Conservation (phyloP, 2,888 invertebrate genomes). For the Drosophila meridiana region DNA sequence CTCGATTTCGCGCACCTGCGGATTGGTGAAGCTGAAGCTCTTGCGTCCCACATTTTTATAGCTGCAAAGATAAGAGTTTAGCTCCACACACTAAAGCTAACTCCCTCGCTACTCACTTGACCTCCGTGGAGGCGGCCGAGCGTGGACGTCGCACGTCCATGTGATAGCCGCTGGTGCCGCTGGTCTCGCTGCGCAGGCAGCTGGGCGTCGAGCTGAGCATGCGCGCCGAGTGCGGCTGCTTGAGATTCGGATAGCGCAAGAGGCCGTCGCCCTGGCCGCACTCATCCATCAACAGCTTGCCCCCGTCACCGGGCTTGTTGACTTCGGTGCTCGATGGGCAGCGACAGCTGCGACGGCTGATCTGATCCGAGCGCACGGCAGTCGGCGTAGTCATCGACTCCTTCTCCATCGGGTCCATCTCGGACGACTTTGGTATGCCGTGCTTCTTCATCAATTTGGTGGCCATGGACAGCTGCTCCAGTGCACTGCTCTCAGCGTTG, state of each 20-base stretch:
- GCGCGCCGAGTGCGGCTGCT: conserved; percentile 20
- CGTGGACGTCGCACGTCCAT: conserved; percentile 52
- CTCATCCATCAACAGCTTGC: conserved; percentile 50
- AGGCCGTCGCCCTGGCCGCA: conserved; percentile 68
- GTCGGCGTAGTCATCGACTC: conserved; percentile 12
- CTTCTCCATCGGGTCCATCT: conserved; percentile 1
- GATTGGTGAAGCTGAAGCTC: conserved; percentile 86
- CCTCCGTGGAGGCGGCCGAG: conserved; percentile 55
- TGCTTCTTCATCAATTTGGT: conserved; percentile 51
- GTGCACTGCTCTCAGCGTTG: conserved; percentile 39
- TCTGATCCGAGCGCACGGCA: conserved; percentile 31
- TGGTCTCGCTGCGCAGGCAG: conserved; percentile 44
- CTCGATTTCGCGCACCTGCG: conserved; percentile 87
- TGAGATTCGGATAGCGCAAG: conserved; percentile 53
- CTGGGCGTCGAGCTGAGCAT: conserved; percentile 56
- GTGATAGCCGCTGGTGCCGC: conserved; percentile 23
- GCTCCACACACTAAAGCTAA: accelerated
- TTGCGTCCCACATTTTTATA: conserved; percentile 76
- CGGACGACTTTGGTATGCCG: background rate
- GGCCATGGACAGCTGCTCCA: conserved; percentile 53
- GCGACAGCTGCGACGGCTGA: conserved; percentile 49
- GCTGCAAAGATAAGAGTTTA: conserved; percentile 24
- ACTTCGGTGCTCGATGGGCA: conserved; percentile 54
- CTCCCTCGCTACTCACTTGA: conserved; percentile 56
- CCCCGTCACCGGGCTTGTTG: background rate